Conservation (phyloP, 2,797 vertebrate species). For the Squalus acanthias region DNA sequence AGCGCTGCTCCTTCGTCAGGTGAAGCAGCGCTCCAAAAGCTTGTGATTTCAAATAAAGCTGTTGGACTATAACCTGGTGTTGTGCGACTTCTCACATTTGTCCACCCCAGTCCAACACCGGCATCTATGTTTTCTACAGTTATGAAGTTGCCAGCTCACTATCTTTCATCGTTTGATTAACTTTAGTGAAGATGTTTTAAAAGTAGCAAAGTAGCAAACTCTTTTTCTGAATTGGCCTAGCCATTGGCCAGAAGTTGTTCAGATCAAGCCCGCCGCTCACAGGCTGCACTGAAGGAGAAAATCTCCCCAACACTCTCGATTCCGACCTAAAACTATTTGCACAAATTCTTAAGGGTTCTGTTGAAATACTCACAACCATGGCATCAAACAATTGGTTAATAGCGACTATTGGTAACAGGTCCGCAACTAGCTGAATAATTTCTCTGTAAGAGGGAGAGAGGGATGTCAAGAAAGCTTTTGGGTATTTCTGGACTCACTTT, state of each 20-base stretch:
- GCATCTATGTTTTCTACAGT: background rate
- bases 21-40: no score
- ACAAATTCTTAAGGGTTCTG: background rate
- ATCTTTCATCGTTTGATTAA: background rate
- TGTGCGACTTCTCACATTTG: no score
- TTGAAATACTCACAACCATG: conserved; percentile 59
- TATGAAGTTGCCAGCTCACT: background rate
- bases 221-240: background rate
- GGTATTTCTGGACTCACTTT: background rate
- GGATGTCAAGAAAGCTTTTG: background rate
- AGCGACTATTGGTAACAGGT: conserved; percentile 62
- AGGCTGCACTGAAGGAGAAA: background rate
- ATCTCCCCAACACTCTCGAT: background rate
- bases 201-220: background rate
- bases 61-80: no score
- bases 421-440: conserved; percentile 63
- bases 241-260: background rate
- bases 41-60: no score
- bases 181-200: background rate
- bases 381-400: conserved; percentile 70
- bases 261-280: background rate
- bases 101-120: no score
- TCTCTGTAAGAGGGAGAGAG: conserved; percentile 58
- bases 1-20: no score
- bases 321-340: background rate